A percentile compares a stretch with the other conserved stretches of the same genome.
These are phyloP conservation scores for Aurelia coerulea DNA, from an alignment of 30 jellyfish, hydroid and myxozoan genomes.

Conservation along the genomic window DNA sequence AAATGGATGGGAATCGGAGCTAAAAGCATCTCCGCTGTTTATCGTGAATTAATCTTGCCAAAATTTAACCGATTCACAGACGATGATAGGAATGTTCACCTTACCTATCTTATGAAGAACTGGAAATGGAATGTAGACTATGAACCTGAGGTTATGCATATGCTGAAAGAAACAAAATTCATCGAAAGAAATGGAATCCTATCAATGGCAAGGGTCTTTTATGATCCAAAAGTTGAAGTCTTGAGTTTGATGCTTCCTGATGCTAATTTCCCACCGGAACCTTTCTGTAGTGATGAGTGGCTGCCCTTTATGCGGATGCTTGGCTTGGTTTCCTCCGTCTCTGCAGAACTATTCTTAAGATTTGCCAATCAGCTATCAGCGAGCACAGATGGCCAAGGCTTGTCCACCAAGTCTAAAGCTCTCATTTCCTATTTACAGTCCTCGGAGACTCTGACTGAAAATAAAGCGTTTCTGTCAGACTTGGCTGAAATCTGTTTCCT, in stretches of 20 bases:
- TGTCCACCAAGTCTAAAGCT: slow-evolving; percentile 12
- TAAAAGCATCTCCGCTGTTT: slow-evolving; percentile 1
- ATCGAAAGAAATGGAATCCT: slow-evolving; percentile 40
- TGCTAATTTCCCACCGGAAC: slow-evolving; percentile 54
- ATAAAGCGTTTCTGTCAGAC: neutral
- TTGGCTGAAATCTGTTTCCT: slow-evolving; percentile 35
- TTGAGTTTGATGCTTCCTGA: slow-evolving; percentile 39
- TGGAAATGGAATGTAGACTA: neutral
- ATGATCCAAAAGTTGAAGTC: slow-evolving; percentile 57
- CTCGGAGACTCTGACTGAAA: neutral
- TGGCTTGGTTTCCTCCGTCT: slow-evolving; percentile 45
- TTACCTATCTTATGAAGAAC: slow-evolving; percentile 16
- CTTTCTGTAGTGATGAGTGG: slow-evolving; percentile 43
- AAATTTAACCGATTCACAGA: neutral
- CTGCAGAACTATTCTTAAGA: slow-evolving; percentile 18
- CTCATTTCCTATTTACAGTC: slow-evolving; percentile 12
- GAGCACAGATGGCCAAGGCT: neutral
- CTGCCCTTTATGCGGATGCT: slow-evolving; percentile 33
- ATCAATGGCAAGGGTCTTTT: slow-evolving; percentile 17
- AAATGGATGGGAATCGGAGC: neutral
- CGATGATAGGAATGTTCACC: slow-evolving; percentile 34
- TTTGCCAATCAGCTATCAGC: slow-evolving; percentile 53
- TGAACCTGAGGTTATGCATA: neutral
- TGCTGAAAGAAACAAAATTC: slow-evolving; percentile 20
- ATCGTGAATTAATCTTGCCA: slow-evolving; percentile 28